A percentile compares a stretch with the other conserved stretches of the same genome.
These are phyloP conservation scores for Meandrusa payeni DNA, from an alignment of 2,888 invertebrate species.

Conservation along the genomic window DNA sequence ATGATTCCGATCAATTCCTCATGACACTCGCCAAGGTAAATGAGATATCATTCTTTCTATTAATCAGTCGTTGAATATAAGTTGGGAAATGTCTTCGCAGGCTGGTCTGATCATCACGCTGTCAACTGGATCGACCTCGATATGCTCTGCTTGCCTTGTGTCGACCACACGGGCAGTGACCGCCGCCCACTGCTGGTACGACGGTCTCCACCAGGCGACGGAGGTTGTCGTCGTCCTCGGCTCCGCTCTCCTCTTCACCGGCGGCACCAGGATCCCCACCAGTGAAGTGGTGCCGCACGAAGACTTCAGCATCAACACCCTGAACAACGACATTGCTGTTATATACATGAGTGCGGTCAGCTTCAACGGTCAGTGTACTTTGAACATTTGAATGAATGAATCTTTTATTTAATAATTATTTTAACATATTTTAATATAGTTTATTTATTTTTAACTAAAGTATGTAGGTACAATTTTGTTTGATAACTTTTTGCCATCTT, in stretches of 20 bases:
- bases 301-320: neutral
- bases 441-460: too few relatives aligned
- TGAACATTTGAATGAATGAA: too few relatives aligned
- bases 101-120: neutral
- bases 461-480: too few relatives aligned
- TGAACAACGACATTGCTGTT: neutral
- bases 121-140: neutral
- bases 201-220: neutral
- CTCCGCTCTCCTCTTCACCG: neutral
- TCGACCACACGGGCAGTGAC: neutral
- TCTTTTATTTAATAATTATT: too few relatives aligned
- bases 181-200: too few relatives aligned
- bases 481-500: too few relatives aligned
- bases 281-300: neutral
- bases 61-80: too few relatives aligned
- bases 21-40: too few relatives aligned
- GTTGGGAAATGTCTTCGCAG: neutral
- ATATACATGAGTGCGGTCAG: neutral
- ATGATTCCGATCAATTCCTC: too few relatives aligned
- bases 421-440: too few relatives aligned
- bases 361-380: neutral
- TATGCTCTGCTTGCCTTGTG: neutral
- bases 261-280: slow-evolving; percentile 1
- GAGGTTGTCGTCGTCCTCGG: neutral
- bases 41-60: too few relatives aligned